A percentile compares a stretch with the other conserved stretches of the same genome.
Conservation (phyloP, 1,140 invertebrate species). For the Apis mellifera region DNA sequence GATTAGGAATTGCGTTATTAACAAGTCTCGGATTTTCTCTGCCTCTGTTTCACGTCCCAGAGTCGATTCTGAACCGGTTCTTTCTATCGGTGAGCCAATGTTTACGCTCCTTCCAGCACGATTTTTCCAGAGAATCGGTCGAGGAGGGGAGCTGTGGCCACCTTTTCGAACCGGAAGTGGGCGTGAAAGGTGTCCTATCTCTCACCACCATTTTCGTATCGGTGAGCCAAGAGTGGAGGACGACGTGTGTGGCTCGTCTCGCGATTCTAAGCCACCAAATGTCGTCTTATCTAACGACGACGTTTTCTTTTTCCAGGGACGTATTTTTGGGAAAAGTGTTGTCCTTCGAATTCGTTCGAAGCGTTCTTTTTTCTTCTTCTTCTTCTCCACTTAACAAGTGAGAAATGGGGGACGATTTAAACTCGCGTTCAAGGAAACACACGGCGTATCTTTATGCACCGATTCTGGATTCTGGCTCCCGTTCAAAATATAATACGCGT, state of each 20-base stretch:
- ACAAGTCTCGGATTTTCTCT: background rate
- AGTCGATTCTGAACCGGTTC: slow-evolving; percentile 1
- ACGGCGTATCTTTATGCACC: background rate
- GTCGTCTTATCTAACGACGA: too few species aligned
- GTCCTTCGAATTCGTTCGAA: too few species aligned
- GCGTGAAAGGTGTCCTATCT: slow-evolving; percentile 73
- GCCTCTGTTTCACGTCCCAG: background rate
- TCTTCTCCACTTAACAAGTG: background rate
- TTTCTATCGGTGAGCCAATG: slow-evolving; percentile 25
- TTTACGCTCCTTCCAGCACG: slow-evolving; percentile 1
- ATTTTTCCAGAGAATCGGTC: too few species aligned
- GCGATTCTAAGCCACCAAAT: too few species aligned
- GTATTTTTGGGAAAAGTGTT: too few species aligned
- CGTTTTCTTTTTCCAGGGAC: too few species aligned
- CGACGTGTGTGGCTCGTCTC: slow-evolving; percentile 12
- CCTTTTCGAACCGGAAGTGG: slow-evolving; percentile 70
- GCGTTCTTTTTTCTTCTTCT: too few species aligned
- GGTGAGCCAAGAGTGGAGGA: slow-evolving; percentile 42
- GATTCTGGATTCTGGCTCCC: background rate
- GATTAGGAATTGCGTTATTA: background rate
- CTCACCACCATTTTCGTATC: slow-evolving; percentile 54
- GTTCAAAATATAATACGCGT: slow-evolving; percentile 17
- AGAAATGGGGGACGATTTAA: background rate
- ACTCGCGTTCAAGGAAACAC: background rate
- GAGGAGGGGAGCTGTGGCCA: slow-evolving; percentile 43